Conservation (phyloP, 2,888 invertebrate genomes). For the Andrena fulva region DNA sequence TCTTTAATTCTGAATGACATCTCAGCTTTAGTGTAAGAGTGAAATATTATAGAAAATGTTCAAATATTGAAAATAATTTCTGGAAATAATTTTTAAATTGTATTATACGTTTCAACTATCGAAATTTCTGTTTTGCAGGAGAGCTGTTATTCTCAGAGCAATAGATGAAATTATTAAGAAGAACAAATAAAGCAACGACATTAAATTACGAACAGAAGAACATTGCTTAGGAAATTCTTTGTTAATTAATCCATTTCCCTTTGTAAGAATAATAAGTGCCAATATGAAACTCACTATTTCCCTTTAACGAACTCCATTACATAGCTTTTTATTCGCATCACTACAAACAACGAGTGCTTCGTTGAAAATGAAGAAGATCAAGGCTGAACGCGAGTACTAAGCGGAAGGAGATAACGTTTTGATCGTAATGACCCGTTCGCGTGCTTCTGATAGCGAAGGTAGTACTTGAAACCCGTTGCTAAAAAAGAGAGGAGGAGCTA, state of each 20-base stretch:
- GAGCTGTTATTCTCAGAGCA: no score
- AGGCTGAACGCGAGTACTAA: constrained; percentile 13
- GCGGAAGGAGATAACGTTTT: constrained; percentile 29
- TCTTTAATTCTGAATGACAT: no score
- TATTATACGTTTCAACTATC: no score
- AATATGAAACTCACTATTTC: not conserved
- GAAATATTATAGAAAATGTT: no score
- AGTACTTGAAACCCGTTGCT: constrained; percentile 17
- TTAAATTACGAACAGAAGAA: no score
- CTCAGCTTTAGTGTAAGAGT: no score
- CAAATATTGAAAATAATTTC: no score
- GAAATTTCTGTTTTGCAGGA: no score
- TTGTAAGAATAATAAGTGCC: not conserved
- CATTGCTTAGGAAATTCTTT: no score
- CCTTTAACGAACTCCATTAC: not conserved
- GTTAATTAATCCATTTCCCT: not conserved
- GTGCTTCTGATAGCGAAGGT: constrained; percentile 53
- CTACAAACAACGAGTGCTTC: not conserved
- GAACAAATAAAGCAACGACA: no score
- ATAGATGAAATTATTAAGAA: no score
- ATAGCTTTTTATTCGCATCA: not conserved
- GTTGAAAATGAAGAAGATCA: constrained; percentile 23
- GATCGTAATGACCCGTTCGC: constrained; percentile 56
- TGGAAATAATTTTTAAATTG: no score
- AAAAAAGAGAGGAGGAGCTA: constrained; percentile 15